Evolutionary conservation across 37 sponge, comb jelly and placozoan species (phyloP), one percentile per base, ranked within the genome.

Genomic region (Oscarella lobularis): DNA sequence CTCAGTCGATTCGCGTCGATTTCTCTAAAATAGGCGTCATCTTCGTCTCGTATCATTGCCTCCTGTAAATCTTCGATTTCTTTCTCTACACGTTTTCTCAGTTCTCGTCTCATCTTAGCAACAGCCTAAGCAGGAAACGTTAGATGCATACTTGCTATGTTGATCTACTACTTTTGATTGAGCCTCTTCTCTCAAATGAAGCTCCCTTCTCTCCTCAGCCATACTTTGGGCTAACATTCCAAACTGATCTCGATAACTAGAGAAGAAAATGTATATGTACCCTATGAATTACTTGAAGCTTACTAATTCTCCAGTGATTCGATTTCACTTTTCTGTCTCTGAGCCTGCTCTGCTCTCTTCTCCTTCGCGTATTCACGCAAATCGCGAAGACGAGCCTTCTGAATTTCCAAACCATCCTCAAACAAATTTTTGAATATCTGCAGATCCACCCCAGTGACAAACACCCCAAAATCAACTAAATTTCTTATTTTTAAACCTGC

Each of bases 221-320:
- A 82, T 74, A 29, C 69, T 74, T 77, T 88, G 85, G 6, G 86
- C 68, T 39, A 88, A 67, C 82, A 88, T 66, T 27, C 72, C 39
- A 39, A 88, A 82, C 73, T 81, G 82, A 60, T 88, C 89, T 39
- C 76, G 69, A 55, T 88, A 88, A 41, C 83, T 83, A 40, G 33
- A 78, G 39, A 32, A 20, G 14, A 48, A 48, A 9, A 9, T 27
- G 60, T 48, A 48, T 48, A 48, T 48, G 9, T 20, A 48, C 14
- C 20, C 9, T 9, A 20, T 27, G 60, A 27, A 48, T 27, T 27
- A 20, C 60, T 27, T 48, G 60, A 9, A 27, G 20, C 9, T 48
- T 85, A 85, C 85, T 76, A 84, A 36, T 87, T 87, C 74, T 88
- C 89, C 79, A 88, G 71, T 14, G 85, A 77, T 55, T 88, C 85